phyloP scores from a whole-genome alignment of 2,888 invertebrate species.

The Drosophila meridionalis region DNA sequence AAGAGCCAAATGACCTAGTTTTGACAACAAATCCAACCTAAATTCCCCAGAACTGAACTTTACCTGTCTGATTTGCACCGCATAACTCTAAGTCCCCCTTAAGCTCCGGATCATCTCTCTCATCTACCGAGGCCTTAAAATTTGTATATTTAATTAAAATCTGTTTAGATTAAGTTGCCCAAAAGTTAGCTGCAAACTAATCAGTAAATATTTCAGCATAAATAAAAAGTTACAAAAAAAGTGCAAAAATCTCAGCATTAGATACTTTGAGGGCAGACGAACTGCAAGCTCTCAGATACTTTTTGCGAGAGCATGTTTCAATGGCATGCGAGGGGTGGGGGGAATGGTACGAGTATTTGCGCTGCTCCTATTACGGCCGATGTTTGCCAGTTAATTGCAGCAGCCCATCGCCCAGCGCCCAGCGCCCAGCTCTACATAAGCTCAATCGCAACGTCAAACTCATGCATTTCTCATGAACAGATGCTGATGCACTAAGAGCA shows the following conservation, averaged over 20 bases:
- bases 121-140: not conserved
- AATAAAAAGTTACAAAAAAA: not conserved
- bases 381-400: slow-evolving; percentile 30
- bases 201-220: not conserved
- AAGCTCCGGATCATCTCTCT: no score
- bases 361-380: not conserved
- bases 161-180: not conserved
- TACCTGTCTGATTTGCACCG: not conserved
- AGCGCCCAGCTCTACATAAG: not conserved
- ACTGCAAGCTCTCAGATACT: not conserved
- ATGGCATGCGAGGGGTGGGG: slow-evolving; percentile 2
- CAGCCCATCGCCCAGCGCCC: not conserved
- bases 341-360: slow-evolving; percentile 6
- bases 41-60: not conserved
- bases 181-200: not conserved
- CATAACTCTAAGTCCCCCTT: not conserved
- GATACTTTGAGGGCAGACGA: slow-evolving; percentile 1
- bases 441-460: slow-evolving; percentile 23
- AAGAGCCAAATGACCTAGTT: not conserved
- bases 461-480: slow-evolving; percentile 55
- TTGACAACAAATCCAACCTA: not conserved
- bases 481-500: slow-evolving; percentile 15
- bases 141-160: not conserved
- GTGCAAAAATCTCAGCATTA: not conserved
- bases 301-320: not conserved